Conservation (phyloP, 2,888 invertebrate genomes). For the Ormia ochracea region DNA sequence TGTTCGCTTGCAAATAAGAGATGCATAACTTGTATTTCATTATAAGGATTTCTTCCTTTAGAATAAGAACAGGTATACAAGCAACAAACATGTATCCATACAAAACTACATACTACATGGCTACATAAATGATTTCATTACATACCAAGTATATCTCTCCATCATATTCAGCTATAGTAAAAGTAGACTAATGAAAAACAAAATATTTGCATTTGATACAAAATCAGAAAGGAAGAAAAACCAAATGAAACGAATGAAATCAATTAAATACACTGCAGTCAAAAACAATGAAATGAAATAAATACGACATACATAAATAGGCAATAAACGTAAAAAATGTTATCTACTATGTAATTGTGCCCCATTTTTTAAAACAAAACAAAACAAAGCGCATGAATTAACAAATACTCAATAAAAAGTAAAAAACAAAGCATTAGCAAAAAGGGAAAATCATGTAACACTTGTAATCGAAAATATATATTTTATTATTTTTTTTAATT, state of each 20-base stretch:
- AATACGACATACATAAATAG: conserved; percentile 59
- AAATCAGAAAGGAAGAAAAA: conserved; percentile 38
- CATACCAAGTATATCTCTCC: conserved; percentile 29
- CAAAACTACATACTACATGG: too few relatives aligned
- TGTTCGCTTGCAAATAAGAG: too few relatives aligned
- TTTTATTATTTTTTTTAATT: conserved; percentile 30
- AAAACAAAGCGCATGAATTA: conserved; percentile 59
- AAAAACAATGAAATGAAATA: conserved; percentile 50
- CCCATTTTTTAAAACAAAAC: conserved; percentile 27
- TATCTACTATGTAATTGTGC: conserved; percentile 38
- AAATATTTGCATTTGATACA: conserved; percentile 55
- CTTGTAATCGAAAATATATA: conserved; percentile 55
- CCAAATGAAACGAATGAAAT: conserved; percentile 27
- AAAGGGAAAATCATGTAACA: conserved; percentile 52
- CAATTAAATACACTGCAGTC: conserved; percentile 37
- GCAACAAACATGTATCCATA: too few relatives aligned
- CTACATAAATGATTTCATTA: conserved; percentile 24
- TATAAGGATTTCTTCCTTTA: too few relatives aligned
- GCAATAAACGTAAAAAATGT: conserved; percentile 46
- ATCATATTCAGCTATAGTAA: conserved; percentile 35
- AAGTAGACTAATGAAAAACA: conserved; percentile 11
- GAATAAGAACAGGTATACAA: too few relatives aligned
- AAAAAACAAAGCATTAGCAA: conserved; percentile 50
- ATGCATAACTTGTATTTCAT: too few relatives aligned
- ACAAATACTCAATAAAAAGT: conserved; percentile 45